Conservation (phyloP, 2,888 invertebrate species). For the Rhodophaea formosa region DNA sequence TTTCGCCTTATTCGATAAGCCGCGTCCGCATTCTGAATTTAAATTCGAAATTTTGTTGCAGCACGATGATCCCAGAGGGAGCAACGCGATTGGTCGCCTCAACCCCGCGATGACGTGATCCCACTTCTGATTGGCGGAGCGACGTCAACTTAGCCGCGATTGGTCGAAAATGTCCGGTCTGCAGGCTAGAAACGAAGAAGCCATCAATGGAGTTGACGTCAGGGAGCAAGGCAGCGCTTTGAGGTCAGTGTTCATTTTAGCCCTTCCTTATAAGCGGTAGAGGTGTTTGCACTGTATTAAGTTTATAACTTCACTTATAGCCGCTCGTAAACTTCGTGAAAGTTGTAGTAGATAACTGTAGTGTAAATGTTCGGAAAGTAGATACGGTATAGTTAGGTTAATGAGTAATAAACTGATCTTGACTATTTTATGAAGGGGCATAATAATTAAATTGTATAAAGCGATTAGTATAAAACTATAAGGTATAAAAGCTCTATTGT, state of each 20-base stretch:
- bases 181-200: slow-evolving; percentile 65
- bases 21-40: slow-evolving; percentile 43
- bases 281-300: slow-evolving; percentile 6
- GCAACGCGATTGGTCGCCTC: slow-evolving; percentile 34
- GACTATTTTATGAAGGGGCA: too few species aligned
- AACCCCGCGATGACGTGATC: slow-evolving; percentile 47
- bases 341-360: neutral
- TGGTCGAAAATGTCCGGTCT: slow-evolving; percentile 74
- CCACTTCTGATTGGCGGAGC: slow-evolving; percentile 50
- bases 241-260: slow-evolving; percentile 50
- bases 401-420: too few species aligned
- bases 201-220: slow-evolving; percentile 73
- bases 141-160: slow-evolving; percentile 40
- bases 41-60: slow-evolving; percentile 28
- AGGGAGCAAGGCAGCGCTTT: slow-evolving; percentile 74
- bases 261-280: slow-evolving; percentile 1
- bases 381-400: neutral
- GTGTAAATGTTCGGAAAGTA: neutral
- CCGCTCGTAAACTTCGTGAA: slow-evolving; percentile 3
- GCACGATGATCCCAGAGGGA: slow-evolving; percentile 29
- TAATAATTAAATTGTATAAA: too few species aligned
- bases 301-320: neutral
- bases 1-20: slow-evolving; percentile 40
- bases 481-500: too few species aligned
- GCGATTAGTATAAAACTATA: too few species aligned